Base-by-base conservation (phyloP, 64 coral and sea anemone genomes). In the Montipora capricornis region DNA sequence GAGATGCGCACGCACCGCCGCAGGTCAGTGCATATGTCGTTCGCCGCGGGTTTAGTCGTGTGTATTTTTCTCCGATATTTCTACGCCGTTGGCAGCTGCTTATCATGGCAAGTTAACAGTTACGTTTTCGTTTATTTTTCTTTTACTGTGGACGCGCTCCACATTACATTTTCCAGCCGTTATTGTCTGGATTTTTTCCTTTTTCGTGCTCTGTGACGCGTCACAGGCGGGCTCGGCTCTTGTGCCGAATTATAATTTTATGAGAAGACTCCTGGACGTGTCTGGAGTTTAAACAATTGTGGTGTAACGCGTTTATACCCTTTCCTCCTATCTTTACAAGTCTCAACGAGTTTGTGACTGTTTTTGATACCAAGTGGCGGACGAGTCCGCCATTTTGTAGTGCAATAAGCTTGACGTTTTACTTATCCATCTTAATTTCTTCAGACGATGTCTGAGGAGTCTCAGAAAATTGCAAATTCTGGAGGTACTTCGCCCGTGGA, bases 381-480 rank as follows among this genome's bases (percentile, higher is more conserved):
- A 47, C 80, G 50, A 82, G 47, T 82, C 7, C 80, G 80, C 51
- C 47, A 82, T 82, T 82, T 82, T 82, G 51, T 82, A 82, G 11
- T 52, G 9, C 80, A 82, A 82, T 50, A 82, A 51, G 80, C 80
- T 82, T 82, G 80, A 82, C 48, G 50, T 19, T 58, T 82, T 82
- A 1, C 6, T 82, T 82, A 52, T 55, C 48, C 80, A 52, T 82
- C 80, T 82, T 60, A 11, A 82, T 82, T 55, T 82, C 80, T 82
- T 82, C 49, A 82, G 80, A 82, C 49, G 80, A 82, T 82, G 80
- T 22, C 50, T 82, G 51, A 82, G 80, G 80, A 52, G 55, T 82
- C 80, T 82, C 47, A 12, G 80, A 82, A 60, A 60, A 57, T 20
- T 60, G 50, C 3, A 17, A 24, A 50, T 60, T 20, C 49, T 1